phyloP scores from a whole-genome alignment of 2,888 invertebrate genomes.

The Serrognathus titanus region DNA sequence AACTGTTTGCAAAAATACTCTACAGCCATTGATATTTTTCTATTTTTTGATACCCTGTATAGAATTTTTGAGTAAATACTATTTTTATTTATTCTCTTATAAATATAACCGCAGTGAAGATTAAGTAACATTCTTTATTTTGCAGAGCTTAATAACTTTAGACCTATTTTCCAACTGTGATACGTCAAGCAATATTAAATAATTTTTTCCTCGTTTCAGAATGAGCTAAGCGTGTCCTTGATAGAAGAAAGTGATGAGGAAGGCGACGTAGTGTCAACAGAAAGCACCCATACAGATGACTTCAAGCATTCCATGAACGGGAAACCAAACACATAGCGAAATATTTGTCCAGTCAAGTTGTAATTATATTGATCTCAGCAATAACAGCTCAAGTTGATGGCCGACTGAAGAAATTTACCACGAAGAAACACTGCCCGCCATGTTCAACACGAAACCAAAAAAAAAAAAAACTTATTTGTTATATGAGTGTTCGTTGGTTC shows the following conservation, averaged over 20 bases:
- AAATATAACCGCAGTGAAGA: too few relatives aligned
- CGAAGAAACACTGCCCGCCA: constrained; percentile 22
- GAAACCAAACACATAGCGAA: constrained; percentile 16
- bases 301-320: constrained; percentile 16
- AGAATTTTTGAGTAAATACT: too few relatives aligned
- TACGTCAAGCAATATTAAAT: not conserved
- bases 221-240: constrained; percentile 44
- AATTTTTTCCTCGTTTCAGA: constrained; percentile 35
- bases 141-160: too few relatives aligned
- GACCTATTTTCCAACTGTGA: too few relatives aligned
- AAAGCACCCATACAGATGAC: constrained; percentile 22
- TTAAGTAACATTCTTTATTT: too few relatives aligned
- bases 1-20: too few relatives aligned
- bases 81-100: too few relatives aligned
- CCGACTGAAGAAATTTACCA: not conserved
- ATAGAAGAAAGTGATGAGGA: constrained; percentile 35
- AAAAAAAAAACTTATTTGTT: constrained; percentile 13
- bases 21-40: too few relatives aligned
- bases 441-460: constrained; percentile 5
- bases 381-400: constrained; percentile 17
- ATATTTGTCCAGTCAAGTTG: constrained; percentile 10
- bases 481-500: constrained; percentile 21
- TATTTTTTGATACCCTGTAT: too few relatives aligned
- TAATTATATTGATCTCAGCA: constrained; percentile 24
- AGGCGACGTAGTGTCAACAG: constrained; percentile 11